phyloP scores from a whole-genome alignment of 2,113 vertebrate genomes.

The Plotosus lineatus region DNA sequence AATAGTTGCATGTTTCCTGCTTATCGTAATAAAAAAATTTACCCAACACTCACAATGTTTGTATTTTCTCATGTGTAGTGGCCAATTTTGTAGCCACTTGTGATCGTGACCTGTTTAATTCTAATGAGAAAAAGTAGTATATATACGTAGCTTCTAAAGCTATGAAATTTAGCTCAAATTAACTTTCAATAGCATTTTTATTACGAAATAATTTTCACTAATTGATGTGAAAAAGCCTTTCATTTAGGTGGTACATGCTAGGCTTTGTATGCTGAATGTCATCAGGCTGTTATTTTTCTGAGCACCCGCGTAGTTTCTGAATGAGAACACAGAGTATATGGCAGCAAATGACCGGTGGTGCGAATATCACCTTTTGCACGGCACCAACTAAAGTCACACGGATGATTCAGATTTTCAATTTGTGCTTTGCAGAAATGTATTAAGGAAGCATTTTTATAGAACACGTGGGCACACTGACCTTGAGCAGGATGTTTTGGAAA shows the following conservation, averaged over 20 bases:
- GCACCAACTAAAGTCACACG: no score
- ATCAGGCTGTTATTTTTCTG: no score
- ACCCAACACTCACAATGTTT: background rate
- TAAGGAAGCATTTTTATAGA: no score
- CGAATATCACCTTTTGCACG: no score
- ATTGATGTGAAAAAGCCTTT: background rate
- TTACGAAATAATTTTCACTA: background rate
- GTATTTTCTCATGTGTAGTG: background rate
- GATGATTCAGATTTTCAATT: no score
- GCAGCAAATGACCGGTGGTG: no score
- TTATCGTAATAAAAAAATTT: background rate
- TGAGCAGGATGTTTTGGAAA: no score
- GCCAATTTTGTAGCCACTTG: background rate
- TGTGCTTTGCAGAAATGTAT: no score
- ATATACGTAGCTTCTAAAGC: background rate
- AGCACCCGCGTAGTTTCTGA: no score
- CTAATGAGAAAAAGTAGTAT: background rate
- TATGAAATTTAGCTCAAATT: background rate
- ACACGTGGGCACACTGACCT: no score
- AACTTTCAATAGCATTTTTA: no score
- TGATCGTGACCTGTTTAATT: background rate
- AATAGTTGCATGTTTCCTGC: constrained; percentile 6
- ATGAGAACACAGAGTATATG: no score
- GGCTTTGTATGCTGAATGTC: background rate
- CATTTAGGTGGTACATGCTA: background rate